Base-by-base conservation (phyloP, 1,140 invertebrate genomes). In the Drosophila truncata region DNA sequence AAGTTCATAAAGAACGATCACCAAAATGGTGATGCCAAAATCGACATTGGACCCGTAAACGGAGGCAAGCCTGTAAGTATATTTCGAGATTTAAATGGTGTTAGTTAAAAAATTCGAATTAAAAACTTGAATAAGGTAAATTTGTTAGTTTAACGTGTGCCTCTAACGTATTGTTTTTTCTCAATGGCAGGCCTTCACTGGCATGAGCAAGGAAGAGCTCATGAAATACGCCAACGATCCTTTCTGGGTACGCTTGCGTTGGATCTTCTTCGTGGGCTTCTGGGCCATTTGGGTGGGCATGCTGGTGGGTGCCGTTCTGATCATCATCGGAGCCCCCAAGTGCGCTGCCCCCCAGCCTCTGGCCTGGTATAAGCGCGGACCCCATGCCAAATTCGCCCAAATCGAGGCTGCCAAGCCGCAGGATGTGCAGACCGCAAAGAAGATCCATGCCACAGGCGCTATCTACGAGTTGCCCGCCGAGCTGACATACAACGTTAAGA, bases 221-320 rank as follows among this genome's bases (percentile, higher is more conserved):
- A 96, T 98, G 96, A 97, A 97, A 93, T 97, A 96, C 84, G 97
- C 97, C 1, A 97, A 97, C 87, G 97, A 98, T 93, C 97, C 97
- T 33, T 98, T 98, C 91, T 99, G 98, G 97, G 94, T 98, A 31
- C 95, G 95, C 52, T 93, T 98, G 47, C 94, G 98, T 80, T 97
- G 96, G 97, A 94, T 95, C 72, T 94, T 98, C 57, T 98, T 98
- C 91, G 93, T 97, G 31, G 78, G 95, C 9, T 99, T 98, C 92
- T 98, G 98, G 98, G 71, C 96, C 16, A 85, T 97, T 35, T 99
- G 98, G 98, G 87, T 96, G 54, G 95, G 94, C 37, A 98, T 98
- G 97, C 93, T 98, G 41, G 95, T 95, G 37, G 97, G 96, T 27
- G 97, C 97, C 14, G 95, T 98, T 70, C 93, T 95, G 33, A 98